Base-by-base conservation (phyloP, 2,797 vertebrate species). In the Echeneis naucrates region DNA sequence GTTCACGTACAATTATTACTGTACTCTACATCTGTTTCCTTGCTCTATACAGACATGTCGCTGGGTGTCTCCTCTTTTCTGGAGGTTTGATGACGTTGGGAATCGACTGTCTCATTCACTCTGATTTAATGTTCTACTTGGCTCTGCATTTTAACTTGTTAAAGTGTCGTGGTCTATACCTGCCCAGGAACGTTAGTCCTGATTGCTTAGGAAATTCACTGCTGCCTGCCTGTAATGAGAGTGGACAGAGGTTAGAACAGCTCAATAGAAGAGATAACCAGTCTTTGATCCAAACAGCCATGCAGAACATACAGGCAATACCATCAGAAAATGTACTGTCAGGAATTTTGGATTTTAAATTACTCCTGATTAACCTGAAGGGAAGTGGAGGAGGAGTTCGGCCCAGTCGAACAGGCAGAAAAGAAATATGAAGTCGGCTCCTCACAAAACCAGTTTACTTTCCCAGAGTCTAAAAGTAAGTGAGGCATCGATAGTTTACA, bases 241-340 rank as follows among this genome's bases (percentile, higher is more conserved):
- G 92, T 82, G 93, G 96, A 97, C 96, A 97, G 96, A 95, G 96
- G 96, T 96, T 96, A 96, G 93, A 95, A 96, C 94, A 96, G 96
- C 96, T 98, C 96, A 96, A 97, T 97, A 96, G 92, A 89, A 93
- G 93, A 85, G 94, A 96, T 96, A 96, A 95, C 94, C 94, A 95
- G 93, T 94, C 94, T 96, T 96, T 96, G 95, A 97, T 96, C 95
- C 95, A 95, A 94, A 94, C 94, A 95, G 95, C 92, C 94, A 95
- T 94, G 95, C 95, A 96, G 95, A 95, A 94, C 94, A 94, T 93
- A 84, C 92, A 89, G 93, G 92, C 92, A 90, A 89, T 90, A 89
- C 83, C 82, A 82, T 82, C 82, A 94, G 91, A 95, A 96, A 96
- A 94, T 94, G 95, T 95, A 94, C 89, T 93, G 94, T 96, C 95